Evolutionary conservation across 2,888 invertebrate genomes (phyloP), one percentile per base, ranked within the genome.

Genomic region (Drosophila kambysellisi): DNA sequence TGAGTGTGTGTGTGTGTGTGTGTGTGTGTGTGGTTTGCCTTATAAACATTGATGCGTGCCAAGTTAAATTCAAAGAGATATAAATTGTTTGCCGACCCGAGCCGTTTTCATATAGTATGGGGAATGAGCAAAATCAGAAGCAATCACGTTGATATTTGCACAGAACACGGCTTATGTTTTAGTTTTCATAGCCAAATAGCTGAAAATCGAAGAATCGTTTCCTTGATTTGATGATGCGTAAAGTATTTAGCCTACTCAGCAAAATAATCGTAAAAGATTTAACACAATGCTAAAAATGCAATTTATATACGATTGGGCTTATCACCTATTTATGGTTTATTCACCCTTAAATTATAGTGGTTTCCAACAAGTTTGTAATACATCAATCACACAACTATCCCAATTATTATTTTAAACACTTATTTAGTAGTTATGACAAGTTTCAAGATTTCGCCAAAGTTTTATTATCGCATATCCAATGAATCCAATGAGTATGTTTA

Each of bases 101-200:
- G 66, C 46, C 25, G n/a, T n/a, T 2, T 20, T 43, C 11, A 43
- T 8, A 43, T 65, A 48, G 48, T 11, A 32, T 53, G 65, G 70
- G 62, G 58, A 82, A 64, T 69, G 74, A 80, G 62, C 61, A 66
- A 87, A 83, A 79, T 87, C 85, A 79, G 82, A 87, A 84, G 84
- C 79, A 84, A 83, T 84, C 83, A 74, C 66, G 77, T 61, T 85
- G 60, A 77, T 87, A 87, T 83, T 83, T 82, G 73, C 75, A 63
- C 85, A 88, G 66, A 68, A 67, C 57, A 72, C 46, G 52, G 68
- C 63, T 72, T 67, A 70, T 82, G 71, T 69, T 63, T 79, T 58
- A 74, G 74, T 82, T 85, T 70, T 65, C 41, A 48, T 37, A 41
- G 32, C 58, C 50, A 63, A 69, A 43, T 41, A 51, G 41, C 25